Base-by-base conservation (phyloP, 2,113 vertebrate genomes). In the Chinchilla lanigera region DNA sequence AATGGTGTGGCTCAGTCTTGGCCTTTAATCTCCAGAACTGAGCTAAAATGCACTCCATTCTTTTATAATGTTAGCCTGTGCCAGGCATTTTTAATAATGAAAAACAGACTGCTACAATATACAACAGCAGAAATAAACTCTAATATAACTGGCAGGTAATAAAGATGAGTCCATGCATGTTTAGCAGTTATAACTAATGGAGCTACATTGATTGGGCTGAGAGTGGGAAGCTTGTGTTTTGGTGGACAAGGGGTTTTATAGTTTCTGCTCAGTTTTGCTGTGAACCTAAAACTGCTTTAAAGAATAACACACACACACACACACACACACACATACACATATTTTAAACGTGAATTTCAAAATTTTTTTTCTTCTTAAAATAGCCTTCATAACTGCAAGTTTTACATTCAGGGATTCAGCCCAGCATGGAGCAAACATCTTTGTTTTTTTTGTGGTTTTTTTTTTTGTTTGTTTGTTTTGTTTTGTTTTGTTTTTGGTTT, bases 201-300 rank as follows among this genome's bases (percentile, higher is more conserved):
- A 17, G 33, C 33, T 47, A 7, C 28, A 54, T 14, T 30, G n/a
- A 26, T 0, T 4, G 22, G 10, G 30, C n/a, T 24, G 28, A 52
- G 7, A 30, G 84, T 38, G 8, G 10, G 78, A 28, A 58, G 44
- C 2, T n/a, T 47, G 63, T 60, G 24, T 83, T 80, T 82, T n/a
- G 38, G 41, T n/a, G 30, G 16, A 0, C 0, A 3, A 16, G 33
- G 17, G 35, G 17, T 69, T n/a, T 69, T 69, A 16, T 20, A 41
- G 20, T 44, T 84, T 61, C 56, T 84, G 58, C 56, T 60, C 9
- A 60, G 2, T 87, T 91, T 87, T 83, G 3, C 83, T 30, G 20
- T 60, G 75, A 88, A 91, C 86, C 63, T 83, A 65, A 93, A 87
- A 77, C 38, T 86, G 26, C 54, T 63, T 78, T 38, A 82, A 33